Evolutionary conservation across 1,140 invertebrate genomes (phyloP).

Genomic region (Drosophila funebris): DNA sequence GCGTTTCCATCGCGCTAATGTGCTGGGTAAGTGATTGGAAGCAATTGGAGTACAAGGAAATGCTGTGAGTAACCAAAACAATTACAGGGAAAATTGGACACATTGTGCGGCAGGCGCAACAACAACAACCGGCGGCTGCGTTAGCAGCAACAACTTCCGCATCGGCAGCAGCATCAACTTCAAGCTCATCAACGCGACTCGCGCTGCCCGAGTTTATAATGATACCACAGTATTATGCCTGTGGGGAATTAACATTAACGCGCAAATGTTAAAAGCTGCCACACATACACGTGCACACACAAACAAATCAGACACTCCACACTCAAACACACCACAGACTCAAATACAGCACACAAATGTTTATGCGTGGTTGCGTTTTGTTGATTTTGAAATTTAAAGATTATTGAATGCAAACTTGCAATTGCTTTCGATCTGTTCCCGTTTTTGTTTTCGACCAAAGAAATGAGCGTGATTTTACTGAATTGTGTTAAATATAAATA

Average conservation of each 20-base stretch:
- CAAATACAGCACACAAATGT: constrained; percentile 3
- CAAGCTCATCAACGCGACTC: constrained; percentile 41
- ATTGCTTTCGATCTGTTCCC: background rate
- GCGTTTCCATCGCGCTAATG: constrained; percentile 70
- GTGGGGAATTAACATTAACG: constrained; percentile 69
- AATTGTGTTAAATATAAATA: background rate
- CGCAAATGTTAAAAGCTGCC: constrained; percentile 57
- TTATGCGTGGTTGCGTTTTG: constrained; percentile 39
- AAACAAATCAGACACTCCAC: constrained; percentile 20
- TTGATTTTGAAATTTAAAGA: constrained; percentile 16
- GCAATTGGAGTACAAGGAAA: background rate
- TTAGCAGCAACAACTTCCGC: constrained; percentile 31
- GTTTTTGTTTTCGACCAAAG: constrained; percentile 6
- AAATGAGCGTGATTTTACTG: background rate
- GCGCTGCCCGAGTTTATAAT: constrained; percentile 68
- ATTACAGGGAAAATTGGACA: constrained; percentile 72
- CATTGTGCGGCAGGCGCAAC: constrained; percentile 67
- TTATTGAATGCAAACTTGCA: background rate
- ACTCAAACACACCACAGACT: background rate
- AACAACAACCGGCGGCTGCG: constrained; percentile 2
- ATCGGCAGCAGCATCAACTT: constrained; percentile 41
- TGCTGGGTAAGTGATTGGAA: constrained; percentile 64
- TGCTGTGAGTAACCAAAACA: background rate
- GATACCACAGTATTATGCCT: constrained; percentile 80
- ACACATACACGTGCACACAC: constrained; percentile 9